Percentiles rank a stretch among this genome's conserved stretches.
phyloP scores from a whole-genome alignment of 1,140 invertebrate species.

The Apis florea region DNA sequence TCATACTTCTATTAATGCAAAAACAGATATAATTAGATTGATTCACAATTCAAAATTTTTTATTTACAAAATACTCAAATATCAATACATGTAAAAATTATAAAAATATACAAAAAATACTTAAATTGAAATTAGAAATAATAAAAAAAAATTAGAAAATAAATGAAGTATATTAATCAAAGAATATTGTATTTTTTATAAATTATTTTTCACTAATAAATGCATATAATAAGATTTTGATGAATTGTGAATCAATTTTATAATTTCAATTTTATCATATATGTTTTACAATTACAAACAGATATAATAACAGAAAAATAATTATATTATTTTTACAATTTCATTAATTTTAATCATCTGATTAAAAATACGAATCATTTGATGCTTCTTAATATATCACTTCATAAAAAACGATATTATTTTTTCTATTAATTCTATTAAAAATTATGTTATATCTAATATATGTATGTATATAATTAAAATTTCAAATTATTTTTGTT shows the following conservation, averaged over 20 bases:
- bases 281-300: neutral
- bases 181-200: neutral
- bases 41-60: slow-evolving; percentile 38
- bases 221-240: slow-evolving; percentile 7
- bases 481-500: slow-evolving; percentile 1
- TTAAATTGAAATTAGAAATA: slow-evolving; percentile 10
- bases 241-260: slow-evolving; percentile 40
- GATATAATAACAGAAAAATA: neutral
- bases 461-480: neutral
- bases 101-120: slow-evolving; percentile 20
- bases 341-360: slow-evolving; percentile 1
- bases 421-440: neutral
- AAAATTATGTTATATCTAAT: slow-evolving; percentile 4
- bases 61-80: neutral
- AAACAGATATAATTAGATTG: neutral
- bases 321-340: slow-evolving; percentile 2
- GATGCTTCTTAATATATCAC: neutral
- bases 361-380: neutral
- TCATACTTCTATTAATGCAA: neutral
- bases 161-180: neutral
- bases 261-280: neutral
- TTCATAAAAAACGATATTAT: neutral
- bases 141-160: slow-evolving; percentile 8
- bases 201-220: slow-evolving; percentile 3
- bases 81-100: slow-evolving; percentile 12